Base-by-base conservation (phyloP, 2,797 vertebrate genomes). In the Microcaecilia unicolor region DNA sequence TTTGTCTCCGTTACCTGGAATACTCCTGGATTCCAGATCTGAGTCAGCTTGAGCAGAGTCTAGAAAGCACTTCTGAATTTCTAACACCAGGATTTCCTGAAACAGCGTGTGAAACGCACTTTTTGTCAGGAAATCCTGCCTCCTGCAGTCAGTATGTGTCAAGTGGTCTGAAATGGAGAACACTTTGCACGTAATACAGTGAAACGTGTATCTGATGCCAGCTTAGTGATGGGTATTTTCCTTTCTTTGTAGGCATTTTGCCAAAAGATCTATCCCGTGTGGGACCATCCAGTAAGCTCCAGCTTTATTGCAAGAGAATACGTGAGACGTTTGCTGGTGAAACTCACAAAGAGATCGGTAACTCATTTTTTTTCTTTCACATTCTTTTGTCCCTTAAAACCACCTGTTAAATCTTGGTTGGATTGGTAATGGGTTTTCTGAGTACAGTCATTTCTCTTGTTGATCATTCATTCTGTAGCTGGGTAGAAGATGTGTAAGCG, bases 231-330 rank as follows among this genome's bases (percentile, higher is more conserved):
- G 44, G 12, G 4, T 18, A 6, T 15, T 3, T n/a, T 4, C 8
- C 35, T 28, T 20, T 30, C 5, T 15, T 33, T 40, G 40, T 31
- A 86, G 84, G 57, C 34, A 37, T 60, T 72, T 37, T 66, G 73
- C 21, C 59, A 58, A 46, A 82, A 83, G 34, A 46, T 76, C 15
- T 35, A 18, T 15, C 70, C 58, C 30, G 43, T 74, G n/a, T 85
- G 83, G 78, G 70, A 76, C 45, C 76, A 83, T 45, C 73, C 81
- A 0, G 10, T 72, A 46, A 80, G 71, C 35, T 74, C 74, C 5
- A 70, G 61, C 33, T 48, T 59, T 24, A 51, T 77, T 42, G 76
- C 80, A 18, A 62, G 42, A 56, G 80, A 71, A 8, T 79, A 84
- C 0, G 70, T 84, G 35, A 67, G 72, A 18, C 31, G 16, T 14